Base-by-base conservation (phyloP, 2,113 vertebrate species). In the Sander lucioperca region DNA sequence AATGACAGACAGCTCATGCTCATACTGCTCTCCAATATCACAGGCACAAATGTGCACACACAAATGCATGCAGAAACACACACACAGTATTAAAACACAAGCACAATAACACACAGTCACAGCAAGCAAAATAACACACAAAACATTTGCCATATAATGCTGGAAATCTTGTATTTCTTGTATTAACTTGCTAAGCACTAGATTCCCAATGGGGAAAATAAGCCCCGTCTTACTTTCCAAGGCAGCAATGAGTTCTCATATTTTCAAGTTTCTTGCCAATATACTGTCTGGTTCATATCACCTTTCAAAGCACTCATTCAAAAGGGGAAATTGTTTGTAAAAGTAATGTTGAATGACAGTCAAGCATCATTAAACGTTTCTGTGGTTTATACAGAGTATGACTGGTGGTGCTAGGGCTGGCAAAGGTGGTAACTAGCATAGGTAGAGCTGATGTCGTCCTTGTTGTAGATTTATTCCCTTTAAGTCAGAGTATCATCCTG, bases 1-100 rank as follows among this genome's bases (percentile, higher is more conserved):
- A 84, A 89, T 89, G 87, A 92, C 86, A 89, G 89, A 89, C 87
- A 83, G 80, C 78, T 83, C 86, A 45, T 80, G 73, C 72, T 77
- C 85, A 74, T 77, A 53, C 65, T 64, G 82, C 65, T 87, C 82
- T 86, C 89, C 82, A 61, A 53, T 88, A 91, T 87, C 89, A 91
- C 77, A 87, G 74, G 73, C 82, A 81, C 88, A 89, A 83, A 86
- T 90, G 87, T 82, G 67, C 58, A 50, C 79, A 70, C 68, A 45
- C 0, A 88, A 74, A 80, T 62, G 69, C 67, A 30, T 39, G 15
- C 9, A 58, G 27, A 82, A 67, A 88, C 73, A 79, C 66, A 84
- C 61, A 70, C 16, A 59, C 53, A 47, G 43, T 54, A 69, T 66
- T 39, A 69, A 85, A 73, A 81, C 30, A 50, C 25, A 63, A 65